Conservation (phyloP, 1,140 invertebrate genomes). For the Musca vetustissima region DNA sequence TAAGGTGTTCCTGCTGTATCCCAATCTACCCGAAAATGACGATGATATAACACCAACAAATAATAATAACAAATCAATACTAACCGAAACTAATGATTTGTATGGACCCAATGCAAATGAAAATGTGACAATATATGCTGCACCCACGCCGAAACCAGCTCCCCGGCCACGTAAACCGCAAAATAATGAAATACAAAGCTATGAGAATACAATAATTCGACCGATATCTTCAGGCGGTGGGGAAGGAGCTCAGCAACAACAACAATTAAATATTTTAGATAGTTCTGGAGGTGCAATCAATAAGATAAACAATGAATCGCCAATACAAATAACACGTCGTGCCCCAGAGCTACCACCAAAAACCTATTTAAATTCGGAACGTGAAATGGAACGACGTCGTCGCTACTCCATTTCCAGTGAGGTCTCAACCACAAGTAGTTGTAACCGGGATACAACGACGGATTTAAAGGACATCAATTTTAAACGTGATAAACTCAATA, state of each 20-base stretch:
- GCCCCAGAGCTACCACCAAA: slow-evolving; percentile 33
- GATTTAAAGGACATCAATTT: slow-evolving; percentile 13
- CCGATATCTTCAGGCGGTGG: neutral
- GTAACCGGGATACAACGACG: slow-evolving; percentile 10
- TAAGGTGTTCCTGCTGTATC: slow-evolving; percentile 28
- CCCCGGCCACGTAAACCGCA: slow-evolving; percentile 40
- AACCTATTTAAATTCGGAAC: slow-evolving; percentile 26
- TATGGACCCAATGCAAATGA: slow-evolving; percentile 49
- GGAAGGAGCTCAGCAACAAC: neutral
- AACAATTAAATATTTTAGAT: neutral
- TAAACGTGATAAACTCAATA: slow-evolving; percentile 1
- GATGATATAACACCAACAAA: slow-evolving; percentile 9
- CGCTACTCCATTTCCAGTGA: slow-evolving; percentile 45
- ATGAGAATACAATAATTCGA: slow-evolving; percentile 25
- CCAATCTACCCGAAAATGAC: slow-evolving; percentile 31
- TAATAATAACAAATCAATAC: slow-evolving; percentile 36
- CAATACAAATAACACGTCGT: slow-evolving; percentile 8
- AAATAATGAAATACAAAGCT: slow-evolving; percentile 14
- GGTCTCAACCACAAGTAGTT: slow-evolving; percentile 43
- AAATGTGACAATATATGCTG: slow-evolving; percentile 33
- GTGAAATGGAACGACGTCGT: slow-evolving; percentile 6
- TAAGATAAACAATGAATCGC: slow-evolving; percentile 6
- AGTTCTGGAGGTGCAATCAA: slow-evolving; percentile 24
- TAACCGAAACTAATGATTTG: slow-evolving; percentile 34
- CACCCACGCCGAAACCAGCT: slow-evolving; percentile 38